A percentile compares a stretch with the other conserved stretches of the same genome.
phyloP scores from a whole-genome alignment of 2,113 vertebrate species.

The Asarcornis scutulata region DNA sequence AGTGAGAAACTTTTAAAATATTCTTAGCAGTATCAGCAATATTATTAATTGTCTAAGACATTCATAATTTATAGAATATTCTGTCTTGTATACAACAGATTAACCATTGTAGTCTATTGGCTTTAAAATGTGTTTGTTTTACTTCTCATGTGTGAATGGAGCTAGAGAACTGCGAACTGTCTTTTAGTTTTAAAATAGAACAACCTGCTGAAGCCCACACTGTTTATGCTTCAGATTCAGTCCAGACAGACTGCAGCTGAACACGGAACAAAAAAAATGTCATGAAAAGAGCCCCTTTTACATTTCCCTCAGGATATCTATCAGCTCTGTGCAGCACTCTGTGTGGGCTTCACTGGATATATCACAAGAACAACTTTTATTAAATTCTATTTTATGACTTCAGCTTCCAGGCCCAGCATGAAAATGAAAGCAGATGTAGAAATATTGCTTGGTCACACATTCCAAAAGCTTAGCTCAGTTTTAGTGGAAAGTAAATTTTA shows the following conservation, averaged over 20 bases:
- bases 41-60: neutral
- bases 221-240: constrained; percentile 6
- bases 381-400: constrained; percentile 30
- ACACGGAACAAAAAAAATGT: constrained; percentile 21
- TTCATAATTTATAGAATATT: neutral
- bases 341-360: constrained; percentile 6
- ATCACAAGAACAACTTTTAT: constrained; percentile 35
- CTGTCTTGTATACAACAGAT: neutral
- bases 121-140: neutral
- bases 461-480: constrained; percentile 23
- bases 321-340: neutral
- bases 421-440: constrained; percentile 25
- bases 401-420: constrained; percentile 15
- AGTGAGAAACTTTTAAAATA: neutral
- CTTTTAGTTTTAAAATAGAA: neutral
- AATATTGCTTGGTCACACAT: constrained; percentile 11
- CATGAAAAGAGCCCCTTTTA: neutral
- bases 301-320: constrained; percentile 17
- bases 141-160: neutral
- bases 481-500: constrained; percentile 23
- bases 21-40: neutral
- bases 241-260: neutral
- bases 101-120: neutral
- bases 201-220: neutral
- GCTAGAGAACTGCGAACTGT: neutral